Conservation (phyloP, 1,140 invertebrate species). For the Calosoma granatense region DNA sequence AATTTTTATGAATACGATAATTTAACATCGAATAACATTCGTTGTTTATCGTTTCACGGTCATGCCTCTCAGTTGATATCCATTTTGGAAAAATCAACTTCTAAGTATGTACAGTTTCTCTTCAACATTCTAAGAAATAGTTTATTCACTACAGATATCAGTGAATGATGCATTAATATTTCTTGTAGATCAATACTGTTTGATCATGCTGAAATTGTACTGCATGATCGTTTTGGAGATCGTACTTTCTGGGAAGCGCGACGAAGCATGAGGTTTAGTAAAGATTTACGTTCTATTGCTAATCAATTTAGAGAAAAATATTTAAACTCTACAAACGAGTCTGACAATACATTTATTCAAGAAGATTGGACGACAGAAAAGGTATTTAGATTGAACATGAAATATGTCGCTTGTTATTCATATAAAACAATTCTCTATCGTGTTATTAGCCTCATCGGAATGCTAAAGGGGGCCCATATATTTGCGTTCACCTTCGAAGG, state of each 20-base stretch:
- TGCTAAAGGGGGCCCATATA: constrained; percentile 61
- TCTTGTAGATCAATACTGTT: constrained; percentile 63
- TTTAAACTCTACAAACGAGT: constrained; percentile 57
- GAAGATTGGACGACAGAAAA: constrained; percentile 54
- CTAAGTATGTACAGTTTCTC: constrained; percentile 25
- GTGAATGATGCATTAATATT: constrained; percentile 13
- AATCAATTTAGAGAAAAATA: constrained; percentile 54
- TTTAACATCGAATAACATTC: constrained; percentile 51
- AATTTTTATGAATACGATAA: constrained; percentile 44
- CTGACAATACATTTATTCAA: constrained; percentile 47
- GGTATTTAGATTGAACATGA: constrained; percentile 29
- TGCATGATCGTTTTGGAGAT: constrained; percentile 81
- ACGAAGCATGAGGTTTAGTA: constrained; percentile 83
- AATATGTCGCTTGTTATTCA: neutral
- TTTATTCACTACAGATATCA: constrained; percentile 9
- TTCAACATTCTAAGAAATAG: constrained; percentile 6
- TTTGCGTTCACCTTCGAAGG: constrained; percentile 73
- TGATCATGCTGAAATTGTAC: constrained; percentile 75
- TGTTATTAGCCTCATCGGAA: constrained; percentile 33
- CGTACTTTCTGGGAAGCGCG: constrained; percentile 74
- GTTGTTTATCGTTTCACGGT: constrained; percentile 81
- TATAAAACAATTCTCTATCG: constrained; percentile 11
- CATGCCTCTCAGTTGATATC: constrained; percentile 52
- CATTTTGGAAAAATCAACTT: constrained; percentile 36
- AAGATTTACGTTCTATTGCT: constrained; percentile 56